These are phyloP conservation scores for Odobenus rosmarus DNA, from an alignment of 2,113 vertebrate species.

Conservation along the genomic window DNA sequence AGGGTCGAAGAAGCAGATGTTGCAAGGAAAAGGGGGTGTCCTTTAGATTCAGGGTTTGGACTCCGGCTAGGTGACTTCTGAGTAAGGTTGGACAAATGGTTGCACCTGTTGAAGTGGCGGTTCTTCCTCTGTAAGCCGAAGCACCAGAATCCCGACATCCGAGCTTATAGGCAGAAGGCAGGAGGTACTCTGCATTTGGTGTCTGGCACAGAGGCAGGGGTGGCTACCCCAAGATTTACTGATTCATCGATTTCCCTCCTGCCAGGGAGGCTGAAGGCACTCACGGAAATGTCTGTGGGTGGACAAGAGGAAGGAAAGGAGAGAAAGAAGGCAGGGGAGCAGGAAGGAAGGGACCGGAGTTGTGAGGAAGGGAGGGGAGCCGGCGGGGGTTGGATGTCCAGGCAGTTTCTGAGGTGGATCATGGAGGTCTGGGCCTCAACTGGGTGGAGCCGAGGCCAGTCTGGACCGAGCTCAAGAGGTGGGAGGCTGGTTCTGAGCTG, in stretches of 20 bases:
- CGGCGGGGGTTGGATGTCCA: not conserved
- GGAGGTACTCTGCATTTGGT: not conserved
- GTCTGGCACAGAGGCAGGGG: not conserved
- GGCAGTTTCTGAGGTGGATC: not conserved
- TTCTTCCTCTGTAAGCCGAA: not conserved
- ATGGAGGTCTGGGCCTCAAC: not conserved
- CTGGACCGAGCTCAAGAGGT: not conserved
- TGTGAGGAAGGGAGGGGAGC: not conserved
- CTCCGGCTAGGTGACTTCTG: not conserved
- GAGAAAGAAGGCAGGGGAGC: not conserved
- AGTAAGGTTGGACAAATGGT: not conserved
- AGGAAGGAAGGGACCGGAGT: accelerated
- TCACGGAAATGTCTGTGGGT: not conserved
- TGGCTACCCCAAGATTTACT: not conserved
- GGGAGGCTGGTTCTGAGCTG: not conserved
- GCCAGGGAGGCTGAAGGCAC: not conserved
- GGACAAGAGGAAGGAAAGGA: not conserved
- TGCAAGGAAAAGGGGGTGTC: too few relatives aligned
- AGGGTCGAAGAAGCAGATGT: not conserved
- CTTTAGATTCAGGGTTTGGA: not conserved
- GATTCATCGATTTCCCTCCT: not conserved
- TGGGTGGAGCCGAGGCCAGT: not conserved
- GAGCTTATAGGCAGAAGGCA: not conserved
- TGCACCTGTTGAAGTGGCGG: not conserved
- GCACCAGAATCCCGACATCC: accelerated